These are phyloP conservation scores for Oreortyx pictus DNA, from an alignment of 2,797 vertebrate species.

Conservation along the genomic window DNA sequence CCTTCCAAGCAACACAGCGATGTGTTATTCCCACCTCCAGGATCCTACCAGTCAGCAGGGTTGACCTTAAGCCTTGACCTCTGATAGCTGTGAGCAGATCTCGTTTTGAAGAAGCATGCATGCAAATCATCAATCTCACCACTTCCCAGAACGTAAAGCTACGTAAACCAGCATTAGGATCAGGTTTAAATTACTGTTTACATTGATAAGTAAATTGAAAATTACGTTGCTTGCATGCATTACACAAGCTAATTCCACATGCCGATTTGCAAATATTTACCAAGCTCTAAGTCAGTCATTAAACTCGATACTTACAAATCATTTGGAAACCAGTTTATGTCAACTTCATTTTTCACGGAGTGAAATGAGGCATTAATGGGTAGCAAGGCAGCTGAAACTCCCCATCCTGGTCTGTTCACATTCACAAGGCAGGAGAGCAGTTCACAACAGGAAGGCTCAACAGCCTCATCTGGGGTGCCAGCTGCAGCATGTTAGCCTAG, in stretches of 20 bases:
- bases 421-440: neutral
- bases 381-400: neutral
- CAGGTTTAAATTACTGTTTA: slow-evolving; percentile 57
- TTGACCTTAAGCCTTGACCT: neutral
- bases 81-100: neutral
- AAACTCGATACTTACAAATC: slow-evolving; percentile 36
- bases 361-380: neutral
- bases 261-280: slow-evolving; percentile 62
- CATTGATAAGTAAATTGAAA: slow-evolving; percentile 54
- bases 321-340: slow-evolving; percentile 28
- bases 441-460: accelerated
- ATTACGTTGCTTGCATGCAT: slow-evolving; percentile 28
- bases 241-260: slow-evolving; percentile 31
- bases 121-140: neutral
- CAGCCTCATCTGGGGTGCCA: neutral
- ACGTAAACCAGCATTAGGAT: neutral
- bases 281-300: slow-evolving; percentile 49
- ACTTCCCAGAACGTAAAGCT: neutral
- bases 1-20: accelerated
- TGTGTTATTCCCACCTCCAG: neutral
- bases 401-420: neutral
- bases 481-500: accelerated
- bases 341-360: neutral
- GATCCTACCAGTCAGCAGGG: accelerated
- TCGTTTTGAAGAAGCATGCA: neutral